Percentiles rank a stretch among this genome's conserved stretches.
phyloP scores from a whole-genome alignment of 2,888 invertebrate genomes.

The Cremastobaeus sp. region DNA sequence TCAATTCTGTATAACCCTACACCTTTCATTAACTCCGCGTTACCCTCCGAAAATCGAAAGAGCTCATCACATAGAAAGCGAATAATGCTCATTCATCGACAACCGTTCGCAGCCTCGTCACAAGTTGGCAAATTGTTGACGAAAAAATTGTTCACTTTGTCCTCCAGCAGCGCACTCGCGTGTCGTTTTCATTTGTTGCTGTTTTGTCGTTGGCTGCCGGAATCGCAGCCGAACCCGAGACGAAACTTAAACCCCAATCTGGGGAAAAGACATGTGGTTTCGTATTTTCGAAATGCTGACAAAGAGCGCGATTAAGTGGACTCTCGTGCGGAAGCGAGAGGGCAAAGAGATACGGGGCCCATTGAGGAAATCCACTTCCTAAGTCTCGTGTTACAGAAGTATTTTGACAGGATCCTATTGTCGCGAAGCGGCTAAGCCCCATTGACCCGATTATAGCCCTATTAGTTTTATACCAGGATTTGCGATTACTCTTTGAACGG shows the following conservation, averaged over 20 bases:
- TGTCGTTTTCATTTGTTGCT: conserved; percentile 61
- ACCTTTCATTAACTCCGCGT: conserved; percentile 25
- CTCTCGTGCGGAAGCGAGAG: conserved; percentile 48
- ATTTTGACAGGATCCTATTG: conserved; percentile 78
- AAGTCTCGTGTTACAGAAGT: conserved; percentile 77
- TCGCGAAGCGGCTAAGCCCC: conserved; percentile 74
- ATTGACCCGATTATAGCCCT: conserved; percentile 78
- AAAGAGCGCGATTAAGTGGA: conserved; percentile 39
- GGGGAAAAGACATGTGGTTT: conserved; percentile 33
- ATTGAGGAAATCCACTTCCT: conserved; percentile 77
- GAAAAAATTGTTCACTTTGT: conserved; percentile 68
- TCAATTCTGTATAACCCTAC: conserved; percentile 5
- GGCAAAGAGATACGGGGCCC: conserved; percentile 62
- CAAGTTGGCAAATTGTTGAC: not conserved
- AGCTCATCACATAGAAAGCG: conserved; percentile 7
- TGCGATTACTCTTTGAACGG: conserved; percentile 68
- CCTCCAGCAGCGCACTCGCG: conserved; percentile 64
- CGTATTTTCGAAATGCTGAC: conserved; percentile 67
- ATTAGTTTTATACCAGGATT: conserved; percentile 78
- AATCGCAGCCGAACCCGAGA: conserved; percentile 53
- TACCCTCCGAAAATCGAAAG: conserved; percentile 5
- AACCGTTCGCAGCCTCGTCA: conserved; percentile 2
- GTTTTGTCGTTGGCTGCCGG: conserved; percentile 53
- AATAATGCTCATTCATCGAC: not conserved
- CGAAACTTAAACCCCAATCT: conserved; percentile 73